Percentiles rank a stretch among this genome's conserved stretches.
phyloP scores from a whole-genome alignment of 2,113 vertebrate genomes.

The Myiozetetes cayanensis region DNA sequence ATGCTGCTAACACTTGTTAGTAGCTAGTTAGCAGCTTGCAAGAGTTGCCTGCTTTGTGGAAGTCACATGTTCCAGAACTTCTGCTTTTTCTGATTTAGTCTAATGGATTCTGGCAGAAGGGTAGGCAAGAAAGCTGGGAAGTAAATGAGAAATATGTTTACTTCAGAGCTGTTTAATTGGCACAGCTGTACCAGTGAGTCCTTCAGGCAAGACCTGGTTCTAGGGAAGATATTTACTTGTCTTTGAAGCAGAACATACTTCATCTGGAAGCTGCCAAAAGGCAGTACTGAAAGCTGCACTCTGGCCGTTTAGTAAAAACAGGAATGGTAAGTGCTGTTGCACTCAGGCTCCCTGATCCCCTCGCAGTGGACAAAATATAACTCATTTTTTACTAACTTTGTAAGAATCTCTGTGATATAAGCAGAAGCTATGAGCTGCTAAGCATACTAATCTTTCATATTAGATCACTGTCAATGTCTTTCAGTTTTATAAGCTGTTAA shows the following conservation, averaged over 20 bases:
- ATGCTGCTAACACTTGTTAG: neutral
- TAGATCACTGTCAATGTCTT: neutral
- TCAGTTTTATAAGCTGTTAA: neutral
- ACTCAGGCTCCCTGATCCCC: neutral
- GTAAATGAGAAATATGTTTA: neutral
- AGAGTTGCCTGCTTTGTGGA: neutral
- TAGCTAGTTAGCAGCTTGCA: neutral
- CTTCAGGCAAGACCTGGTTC: neutral
- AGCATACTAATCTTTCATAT: neutral
- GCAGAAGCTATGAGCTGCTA: neutral
- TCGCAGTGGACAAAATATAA: neutral
- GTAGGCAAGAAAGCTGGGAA: neutral
- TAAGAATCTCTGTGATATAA: neutral
- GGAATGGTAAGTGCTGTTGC: neutral
- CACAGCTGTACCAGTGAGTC: neutral
- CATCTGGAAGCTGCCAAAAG: neutral
- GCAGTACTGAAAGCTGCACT: neutral
- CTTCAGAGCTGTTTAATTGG: neutral
- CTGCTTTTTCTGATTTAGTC: neutral
- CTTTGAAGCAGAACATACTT: neutral
- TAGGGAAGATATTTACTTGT: neutral
- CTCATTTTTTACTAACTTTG: neutral
- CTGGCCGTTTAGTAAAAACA: neutral
- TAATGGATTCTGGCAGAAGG: neutral
- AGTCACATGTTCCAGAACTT: neutral